Percentiles rank a stretch among this genome's conserved stretches.
Conservation (phyloP, 35 echinoderm and acorn worm genomes). For the Chiridota heheva region DNA sequence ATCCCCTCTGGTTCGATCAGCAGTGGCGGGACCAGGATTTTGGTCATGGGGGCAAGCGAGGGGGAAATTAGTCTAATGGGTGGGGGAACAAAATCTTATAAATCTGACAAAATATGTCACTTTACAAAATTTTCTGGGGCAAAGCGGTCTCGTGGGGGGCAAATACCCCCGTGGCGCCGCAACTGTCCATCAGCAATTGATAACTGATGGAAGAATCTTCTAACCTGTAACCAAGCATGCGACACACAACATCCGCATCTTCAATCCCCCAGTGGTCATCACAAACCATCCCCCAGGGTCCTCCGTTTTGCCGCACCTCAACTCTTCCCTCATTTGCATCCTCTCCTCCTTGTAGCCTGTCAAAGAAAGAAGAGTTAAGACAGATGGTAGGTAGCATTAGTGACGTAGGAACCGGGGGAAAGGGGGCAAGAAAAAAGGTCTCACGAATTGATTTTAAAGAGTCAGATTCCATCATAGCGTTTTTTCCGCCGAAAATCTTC, state of each 20-base stretch:
- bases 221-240: constrained; percentile 55
- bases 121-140: too few relatives aligned
- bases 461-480: too few relatives aligned
- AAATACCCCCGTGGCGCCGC: not conserved
- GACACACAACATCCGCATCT: constrained; percentile 48
- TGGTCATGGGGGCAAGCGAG: too few relatives aligned
- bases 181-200: not conserved
- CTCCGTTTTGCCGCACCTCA: constrained; percentile 32
- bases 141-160: too few relatives aligned
- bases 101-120: too few relatives aligned
- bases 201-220: not conserved
- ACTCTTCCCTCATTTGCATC: constrained; percentile 61
- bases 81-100: too few relatives aligned
- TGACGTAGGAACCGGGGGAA: too few relatives aligned
- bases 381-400: too few relatives aligned
- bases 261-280: constrained; percentile 43
- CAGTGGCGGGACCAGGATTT: not conserved
- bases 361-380: constrained; percentile 7
- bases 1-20: not conserved
- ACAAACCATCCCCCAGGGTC: constrained; percentile 58
- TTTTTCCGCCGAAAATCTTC: too few relatives aligned
- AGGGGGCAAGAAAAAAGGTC: too few relatives aligned
- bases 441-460: too few relatives aligned
- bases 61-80: not conserved
- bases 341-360: constrained; percentile 39